Base-by-base conservation (phyloP, 2,888 invertebrate genomes). In the Hydrotaea diabolus region DNA sequence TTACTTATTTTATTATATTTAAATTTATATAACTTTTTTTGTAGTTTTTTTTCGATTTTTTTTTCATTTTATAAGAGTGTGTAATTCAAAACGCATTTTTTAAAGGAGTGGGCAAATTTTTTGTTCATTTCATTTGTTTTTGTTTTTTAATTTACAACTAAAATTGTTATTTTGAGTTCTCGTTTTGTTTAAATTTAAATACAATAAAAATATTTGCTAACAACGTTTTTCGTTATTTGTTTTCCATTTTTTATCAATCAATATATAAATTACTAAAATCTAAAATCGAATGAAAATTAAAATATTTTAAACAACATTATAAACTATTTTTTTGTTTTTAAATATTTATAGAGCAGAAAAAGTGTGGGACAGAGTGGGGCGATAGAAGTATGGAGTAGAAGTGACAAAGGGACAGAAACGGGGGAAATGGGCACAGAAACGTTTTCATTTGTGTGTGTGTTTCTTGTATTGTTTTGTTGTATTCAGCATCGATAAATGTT, bases 201-300 rank as follows among this genome's bases (percentile, higher is more conserved):
- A 69, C 69, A 78, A 77, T 71, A 75, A 77, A 80, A 72, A 43
- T 81, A 72, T 77, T 77, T 74, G 74, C 76, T 77, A 74, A 82
- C 77, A 74, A 79, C 69, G 55, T 55, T 71, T 82, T 74, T 71
- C 71, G 19, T 77, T 69, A 66, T 69, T 66, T 66, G 55, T 64
- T 80, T 83, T n/a, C n/a, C n/a, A 7, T 43, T 11, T 57, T 79
- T 69, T 76, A 73, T 81, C 69, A 74, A 46, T 69, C 39, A 59
- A 79, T 72, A 64, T 80, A 82, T 80, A 82, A 82, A 80, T 82
- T 82, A 82, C 66, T 85, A 85, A 77, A 82, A 71, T 73, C 77
- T 82, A 82, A 71, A 75, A 71, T 59, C 64, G 62, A 77, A 77
- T 59, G 26, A 77, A 69, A 71, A 71, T 23, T 23, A 69, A 49